Evolutionary conservation across 2,797 vertebrate genomes (phyloP).

Genomic region (Limnodromus scolopaceus): DNA sequence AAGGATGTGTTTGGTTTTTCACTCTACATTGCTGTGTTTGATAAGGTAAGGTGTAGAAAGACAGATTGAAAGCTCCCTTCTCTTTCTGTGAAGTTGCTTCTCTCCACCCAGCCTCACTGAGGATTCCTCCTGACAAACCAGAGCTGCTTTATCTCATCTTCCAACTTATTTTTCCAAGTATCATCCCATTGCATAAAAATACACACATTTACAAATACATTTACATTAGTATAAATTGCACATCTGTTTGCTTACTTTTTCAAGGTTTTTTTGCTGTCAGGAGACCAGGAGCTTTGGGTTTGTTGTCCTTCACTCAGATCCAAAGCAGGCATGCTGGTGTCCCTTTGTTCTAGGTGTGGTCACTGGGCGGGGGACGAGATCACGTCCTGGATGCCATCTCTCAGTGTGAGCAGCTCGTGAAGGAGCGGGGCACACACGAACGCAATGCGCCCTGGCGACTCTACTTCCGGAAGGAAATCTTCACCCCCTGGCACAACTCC

Average conservation of each 20-base stretch:
- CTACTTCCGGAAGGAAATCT: conserved; percentile 95
- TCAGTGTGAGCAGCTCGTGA: conserved; percentile 93
- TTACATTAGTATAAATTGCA: neutral
- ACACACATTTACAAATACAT: neutral
- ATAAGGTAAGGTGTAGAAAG: conserved; percentile 84
- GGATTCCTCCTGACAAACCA: neutral
- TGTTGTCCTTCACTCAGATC: neutral
- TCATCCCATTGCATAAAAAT: neutral
- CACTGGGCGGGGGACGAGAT: conserved; percentile 87
- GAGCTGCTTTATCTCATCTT: neutral
- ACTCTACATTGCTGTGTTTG: conserved; percentile 90
- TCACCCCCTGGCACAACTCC: conserved; percentile 94
- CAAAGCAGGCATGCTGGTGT: neutral
- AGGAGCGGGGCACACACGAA: conserved; percentile 85
- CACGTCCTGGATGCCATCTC: conserved; percentile 94
- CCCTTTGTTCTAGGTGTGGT: conserved; percentile 83
- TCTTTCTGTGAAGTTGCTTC: neutral
- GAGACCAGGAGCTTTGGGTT: neutral
- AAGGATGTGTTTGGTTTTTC: conserved; percentile 92
- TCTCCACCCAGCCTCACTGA: neutral
- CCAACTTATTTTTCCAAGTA: neutral
- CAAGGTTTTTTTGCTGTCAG: neutral
- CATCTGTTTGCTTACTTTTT: neutral
- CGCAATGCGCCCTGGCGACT: conserved; percentile 92
- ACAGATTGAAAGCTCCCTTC: neutral